Percentiles rank a stretch among this genome's conserved stretches.
phyloP scores from a whole-genome alignment of 53 echinoderm and acorn worm genomes.

The Mesocentrotus franciscanus region DNA sequence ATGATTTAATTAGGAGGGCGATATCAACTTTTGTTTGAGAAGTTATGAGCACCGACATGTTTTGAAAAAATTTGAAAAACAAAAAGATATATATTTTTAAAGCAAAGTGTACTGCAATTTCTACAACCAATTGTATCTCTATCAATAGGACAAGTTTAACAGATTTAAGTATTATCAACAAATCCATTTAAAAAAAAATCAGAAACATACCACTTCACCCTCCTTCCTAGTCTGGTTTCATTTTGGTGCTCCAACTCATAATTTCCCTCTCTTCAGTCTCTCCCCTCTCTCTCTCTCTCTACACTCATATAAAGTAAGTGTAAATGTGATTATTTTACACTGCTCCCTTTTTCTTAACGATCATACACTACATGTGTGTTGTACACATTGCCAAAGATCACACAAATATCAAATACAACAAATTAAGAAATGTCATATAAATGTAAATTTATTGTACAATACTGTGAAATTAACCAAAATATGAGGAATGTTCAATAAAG shows the following conservation, averaged over 20 bases:
- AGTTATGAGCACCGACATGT: too few species aligned
- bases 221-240: neutral
- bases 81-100: too few species aligned
- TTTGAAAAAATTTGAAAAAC: too few species aligned
- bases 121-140: too few species aligned
- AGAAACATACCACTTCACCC: neutral
- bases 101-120: too few species aligned
- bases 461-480: constrained; percentile 1
- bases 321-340: neutral
- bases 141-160: too few species aligned
- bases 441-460: constrained; percentile 45
- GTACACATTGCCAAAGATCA: neutral
- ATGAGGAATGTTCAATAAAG: neutral
- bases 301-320: neutral
- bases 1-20: too few species aligned
- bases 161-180: too few species aligned
- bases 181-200: too few species aligned
- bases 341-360: neutral
- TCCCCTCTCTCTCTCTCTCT: neutral
- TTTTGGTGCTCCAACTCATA: neutral
- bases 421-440: neutral
- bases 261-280: neutral
- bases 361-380: neutral
- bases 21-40: too few species aligned
- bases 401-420: neutral